Percentiles rank a stretch among this genome's conserved stretches.
Conservation (phyloP, 35 echinoderm and acorn worm species). For the Chiridota heheva region DNA sequence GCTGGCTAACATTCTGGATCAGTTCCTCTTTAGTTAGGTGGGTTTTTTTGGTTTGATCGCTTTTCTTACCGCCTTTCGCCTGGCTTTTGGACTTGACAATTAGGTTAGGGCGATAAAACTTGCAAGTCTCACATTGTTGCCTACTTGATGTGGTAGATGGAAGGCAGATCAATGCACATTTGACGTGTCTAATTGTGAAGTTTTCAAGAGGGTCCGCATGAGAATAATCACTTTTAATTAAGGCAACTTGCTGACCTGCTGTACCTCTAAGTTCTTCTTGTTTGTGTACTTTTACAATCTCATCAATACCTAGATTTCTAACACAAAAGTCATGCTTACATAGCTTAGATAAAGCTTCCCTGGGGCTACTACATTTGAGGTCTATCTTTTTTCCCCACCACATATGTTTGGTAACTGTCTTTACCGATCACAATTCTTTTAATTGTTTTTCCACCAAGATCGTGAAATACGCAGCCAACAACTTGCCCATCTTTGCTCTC, state of each 20-base stretch:
- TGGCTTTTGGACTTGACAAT: background rate
- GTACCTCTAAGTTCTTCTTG: background rate
- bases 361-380: background rate
- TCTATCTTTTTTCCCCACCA: constrained; percentile 13
- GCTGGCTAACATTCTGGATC: background rate
- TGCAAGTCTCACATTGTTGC: background rate
- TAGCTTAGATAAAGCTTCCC: background rate
- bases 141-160: background rate
- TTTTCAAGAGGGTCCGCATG: background rate
- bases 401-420: background rate
- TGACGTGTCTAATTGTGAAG: background rate
- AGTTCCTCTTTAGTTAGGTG: background rate
- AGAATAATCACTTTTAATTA: background rate
- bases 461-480: too few species aligned
- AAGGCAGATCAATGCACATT: background rate
- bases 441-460: too few species aligned
- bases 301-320: background rate
- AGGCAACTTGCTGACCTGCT: background rate
- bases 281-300: background rate
- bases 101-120: background rate
- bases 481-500: too few species aligned
- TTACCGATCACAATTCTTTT: background rate
- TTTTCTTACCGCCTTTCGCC: background rate
- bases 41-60: background rate
- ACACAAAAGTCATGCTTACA: background rate